Evolutionary conservation across 2,797 vertebrate genomes (phyloP), one percentile per base, ranked within the genome.

Genomic region (Ataeniobius toweri): DNA sequence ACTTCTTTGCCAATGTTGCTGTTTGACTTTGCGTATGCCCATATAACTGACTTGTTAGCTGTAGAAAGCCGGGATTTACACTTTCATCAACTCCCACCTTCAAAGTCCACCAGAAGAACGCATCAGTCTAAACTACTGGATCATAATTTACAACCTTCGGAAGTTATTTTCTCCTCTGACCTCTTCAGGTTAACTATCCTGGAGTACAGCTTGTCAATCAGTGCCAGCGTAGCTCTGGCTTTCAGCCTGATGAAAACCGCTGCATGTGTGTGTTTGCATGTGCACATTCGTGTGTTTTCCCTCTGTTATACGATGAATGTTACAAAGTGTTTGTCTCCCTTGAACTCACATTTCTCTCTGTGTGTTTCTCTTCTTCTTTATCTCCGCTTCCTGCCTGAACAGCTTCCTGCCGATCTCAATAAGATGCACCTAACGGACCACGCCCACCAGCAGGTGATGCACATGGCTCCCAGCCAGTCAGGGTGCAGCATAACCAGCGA

Each of bases 401-500:
- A 99, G 98, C 98, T 99, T 92, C 98, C 98, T 88, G 97, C 96
- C 44, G 98, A 99, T 91, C 97, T 99, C 84, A 97, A 96, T 92
- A 99, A 99, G 95, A 98, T 99, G 97, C 98, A 99, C 77, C 96
- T 99, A 78, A 96, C 97, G 5, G 98, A 99, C 91, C 96, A 94
- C 81, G 95, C 97, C 90, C 97, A 98, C 80, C 96, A 96, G 59
- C 97, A 97, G 94, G 96, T 96, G 95, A 95, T 96, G 67, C 97
- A 97, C 8, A 95, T 99, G 88, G 94, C 98, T 63, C 96, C 98
- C 39, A 99, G 98, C 96, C 98, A 99, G 88, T 99, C 98, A 13
- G 98, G 97, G 72, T 98, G 98, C 92, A 99, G 98, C 89, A 99
- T 99, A 65, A 97, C 97, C 88, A 99, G 98, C 71, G 98, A 99